Evolutionary conservation across 2,888 invertebrate species (phyloP).

Genomic region (Cantharis lateralis): DNA sequence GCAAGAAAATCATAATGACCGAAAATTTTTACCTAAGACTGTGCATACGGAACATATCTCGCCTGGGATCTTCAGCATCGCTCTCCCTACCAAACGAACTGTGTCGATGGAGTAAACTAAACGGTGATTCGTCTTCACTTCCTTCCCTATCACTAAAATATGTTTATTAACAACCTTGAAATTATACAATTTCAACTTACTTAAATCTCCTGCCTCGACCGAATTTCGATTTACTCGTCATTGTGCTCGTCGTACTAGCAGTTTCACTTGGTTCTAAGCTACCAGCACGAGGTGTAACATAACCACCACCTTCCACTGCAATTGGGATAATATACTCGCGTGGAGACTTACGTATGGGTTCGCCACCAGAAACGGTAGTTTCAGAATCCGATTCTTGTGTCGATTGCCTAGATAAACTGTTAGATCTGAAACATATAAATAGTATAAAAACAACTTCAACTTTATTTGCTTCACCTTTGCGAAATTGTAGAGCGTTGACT

Average conservation of each 20-base stretch:
- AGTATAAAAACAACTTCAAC: not conserved
- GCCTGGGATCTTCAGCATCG: slow-evolving; percentile 62
- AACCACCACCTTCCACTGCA: slow-evolving; percentile 88
- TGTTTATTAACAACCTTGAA: slow-evolving; percentile 54
- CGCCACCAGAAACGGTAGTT: slow-evolving; percentile 61
- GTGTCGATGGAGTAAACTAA: slow-evolving; percentile 62
- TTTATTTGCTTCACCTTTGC: slow-evolving; percentile 43
- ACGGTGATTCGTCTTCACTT: slow-evolving; percentile 69
- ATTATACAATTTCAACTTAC: slow-evolving; percentile 52
- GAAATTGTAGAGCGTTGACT: slow-evolving; percentile 56
- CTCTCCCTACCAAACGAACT: slow-evolving; percentile 62
- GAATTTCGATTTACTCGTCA: slow-evolving; percentile 57
- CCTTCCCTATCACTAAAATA: slow-evolving; percentile 69
- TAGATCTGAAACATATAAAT: slow-evolving; percentile 40
- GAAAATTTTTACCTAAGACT: slow-evolving; percentile 63
- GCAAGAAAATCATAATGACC: not conserved
- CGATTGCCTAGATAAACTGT: slow-evolving; percentile 64
- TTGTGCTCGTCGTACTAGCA: slow-evolving; percentile 62
- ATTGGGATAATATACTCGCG: slow-evolving; percentile 93
- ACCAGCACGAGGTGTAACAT: slow-evolving; percentile 75
- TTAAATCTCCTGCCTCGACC: slow-evolving; percentile 64
- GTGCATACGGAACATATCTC: slow-evolving; percentile 64
- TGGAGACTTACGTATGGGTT: slow-evolving; percentile 86
- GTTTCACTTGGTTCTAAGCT: slow-evolving; percentile 76
- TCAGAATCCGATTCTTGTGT: slow-evolving; percentile 75